These are phyloP conservation scores for Prionailurus viverrinus DNA, from an alignment of 2,113 vertebrate species.

Conservation along the genomic window DNA sequence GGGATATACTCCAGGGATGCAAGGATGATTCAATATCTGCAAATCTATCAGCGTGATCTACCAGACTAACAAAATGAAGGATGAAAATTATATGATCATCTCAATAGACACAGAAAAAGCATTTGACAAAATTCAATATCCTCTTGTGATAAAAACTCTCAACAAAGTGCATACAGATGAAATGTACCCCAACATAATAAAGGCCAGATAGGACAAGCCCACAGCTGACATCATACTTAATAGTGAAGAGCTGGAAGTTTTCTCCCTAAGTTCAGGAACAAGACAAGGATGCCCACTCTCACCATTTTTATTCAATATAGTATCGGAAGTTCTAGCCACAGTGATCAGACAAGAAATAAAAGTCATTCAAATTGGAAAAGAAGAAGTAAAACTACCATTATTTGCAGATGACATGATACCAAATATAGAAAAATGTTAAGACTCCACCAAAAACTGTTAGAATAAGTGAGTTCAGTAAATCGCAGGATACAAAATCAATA, in stretches of 20 bases:
- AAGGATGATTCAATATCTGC: background rate
- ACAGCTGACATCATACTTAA: background rate
- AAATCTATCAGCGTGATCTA: background rate
- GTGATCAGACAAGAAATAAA: background rate
- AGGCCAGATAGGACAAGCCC: background rate
- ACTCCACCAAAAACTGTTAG: background rate
- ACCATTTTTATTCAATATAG: background rate
- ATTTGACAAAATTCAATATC: background rate
- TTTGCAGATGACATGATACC: background rate
- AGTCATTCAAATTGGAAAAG: background rate
- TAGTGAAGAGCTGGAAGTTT: background rate
- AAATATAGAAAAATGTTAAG: background rate
- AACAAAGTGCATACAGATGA: background rate
- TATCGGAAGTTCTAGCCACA: background rate
- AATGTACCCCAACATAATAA: background rate
- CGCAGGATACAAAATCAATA: background rate
- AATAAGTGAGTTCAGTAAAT: background rate
- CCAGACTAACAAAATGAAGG: background rate
- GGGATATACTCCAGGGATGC: background rate
- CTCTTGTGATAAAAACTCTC: background rate
- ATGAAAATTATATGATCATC: background rate
- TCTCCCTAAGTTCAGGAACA: background rate
- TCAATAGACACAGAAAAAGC: background rate
- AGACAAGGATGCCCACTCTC: background rate
- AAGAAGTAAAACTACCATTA: background rate